Percentiles rank a stretch among this genome's conserved stretches.
phyloP scores from a whole-genome alignment of 2,888 invertebrate genomes.

The Ischnura elegans region DNA sequence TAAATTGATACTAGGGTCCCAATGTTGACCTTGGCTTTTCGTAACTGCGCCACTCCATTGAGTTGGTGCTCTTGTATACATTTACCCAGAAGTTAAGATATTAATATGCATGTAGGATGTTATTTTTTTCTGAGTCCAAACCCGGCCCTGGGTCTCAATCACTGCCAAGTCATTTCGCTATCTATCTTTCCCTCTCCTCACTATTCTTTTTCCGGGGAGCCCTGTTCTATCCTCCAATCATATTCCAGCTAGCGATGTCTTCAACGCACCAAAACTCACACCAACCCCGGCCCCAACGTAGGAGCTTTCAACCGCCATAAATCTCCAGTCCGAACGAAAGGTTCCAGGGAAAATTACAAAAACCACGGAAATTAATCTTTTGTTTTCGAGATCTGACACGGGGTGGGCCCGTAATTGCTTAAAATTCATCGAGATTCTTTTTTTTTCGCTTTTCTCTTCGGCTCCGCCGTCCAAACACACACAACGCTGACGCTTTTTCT shows the following conservation, averaged over 20 bases:
- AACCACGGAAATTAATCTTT: slow-evolving; percentile 66
- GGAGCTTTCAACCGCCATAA: slow-evolving; percentile 48
- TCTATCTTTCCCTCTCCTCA: neutral
- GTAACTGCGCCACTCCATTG: no score
- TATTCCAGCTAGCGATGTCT: neutral
- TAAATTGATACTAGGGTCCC: no score
- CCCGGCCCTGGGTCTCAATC: neutral
- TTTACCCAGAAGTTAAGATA: no score
- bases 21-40: no score
- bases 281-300: neutral
- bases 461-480: neutral
- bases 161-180: neutral
- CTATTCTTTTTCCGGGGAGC: neutral
- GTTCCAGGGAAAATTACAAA: slow-evolving; percentile 64
- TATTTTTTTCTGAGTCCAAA: no score
- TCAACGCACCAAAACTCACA: neutral
- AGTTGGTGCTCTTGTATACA: no score
- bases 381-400: slow-evolving; percentile 66
- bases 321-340: slow-evolving; percentile 55
- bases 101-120: no score
- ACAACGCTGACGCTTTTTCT: slow-evolving; percentile 20
- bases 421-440: slow-evolving; percentile 47
- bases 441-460: neutral
- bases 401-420: slow-evolving; percentile 59
- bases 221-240: neutral